These are phyloP conservation scores for Lindbergichthys nudifrons DNA, from an alignment of 2,797 vertebrate species.

Conservation along the genomic window DNA sequence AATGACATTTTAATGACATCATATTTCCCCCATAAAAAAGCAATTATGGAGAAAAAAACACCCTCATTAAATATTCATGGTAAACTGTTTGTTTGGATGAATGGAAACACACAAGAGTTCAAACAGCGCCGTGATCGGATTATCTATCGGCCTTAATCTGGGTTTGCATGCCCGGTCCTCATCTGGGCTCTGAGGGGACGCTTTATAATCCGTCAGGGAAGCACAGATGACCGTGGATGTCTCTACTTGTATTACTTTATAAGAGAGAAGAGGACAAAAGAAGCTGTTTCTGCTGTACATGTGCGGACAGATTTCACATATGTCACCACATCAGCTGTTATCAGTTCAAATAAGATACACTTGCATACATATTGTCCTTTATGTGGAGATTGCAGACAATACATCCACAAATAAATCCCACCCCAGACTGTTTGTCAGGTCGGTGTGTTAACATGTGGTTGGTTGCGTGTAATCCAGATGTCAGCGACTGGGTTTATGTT, in stretches of 20 bases:
- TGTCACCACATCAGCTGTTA: constrained; percentile 1
- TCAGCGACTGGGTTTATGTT: constrained; percentile 70
- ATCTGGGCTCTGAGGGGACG: constrained; percentile 60
- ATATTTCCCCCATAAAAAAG: not conserved
- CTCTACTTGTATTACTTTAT: not conserved
- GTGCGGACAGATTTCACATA: not conserved
- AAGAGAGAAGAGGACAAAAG: not conserved
- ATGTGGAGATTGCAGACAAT: constrained; percentile 31
- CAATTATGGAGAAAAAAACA: not conserved
- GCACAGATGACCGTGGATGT: constrained; percentile 24
- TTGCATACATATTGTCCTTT: constrained; percentile 8
- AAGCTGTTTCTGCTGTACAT: not conserved
- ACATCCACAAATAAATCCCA: constrained; percentile 36
- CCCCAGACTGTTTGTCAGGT: constrained; percentile 33
- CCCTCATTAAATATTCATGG: constrained; percentile 19
- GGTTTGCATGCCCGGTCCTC: constrained; percentile 68
- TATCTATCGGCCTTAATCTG: constrained; percentile 85
- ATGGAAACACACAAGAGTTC: constrained; percentile 40
- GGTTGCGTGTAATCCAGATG: constrained; percentile 75
- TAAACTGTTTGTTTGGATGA: constrained; percentile 54
- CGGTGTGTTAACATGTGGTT: constrained; percentile 22
- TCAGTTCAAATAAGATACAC: not conserved
- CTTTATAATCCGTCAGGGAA: constrained; percentile 71
- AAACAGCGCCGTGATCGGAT: constrained; percentile 70
- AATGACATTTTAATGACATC: not conserved